Evolutionary conservation across 1,140 invertebrate species (phyloP).

Genomic region (Cherax quadricarinatus): DNA sequence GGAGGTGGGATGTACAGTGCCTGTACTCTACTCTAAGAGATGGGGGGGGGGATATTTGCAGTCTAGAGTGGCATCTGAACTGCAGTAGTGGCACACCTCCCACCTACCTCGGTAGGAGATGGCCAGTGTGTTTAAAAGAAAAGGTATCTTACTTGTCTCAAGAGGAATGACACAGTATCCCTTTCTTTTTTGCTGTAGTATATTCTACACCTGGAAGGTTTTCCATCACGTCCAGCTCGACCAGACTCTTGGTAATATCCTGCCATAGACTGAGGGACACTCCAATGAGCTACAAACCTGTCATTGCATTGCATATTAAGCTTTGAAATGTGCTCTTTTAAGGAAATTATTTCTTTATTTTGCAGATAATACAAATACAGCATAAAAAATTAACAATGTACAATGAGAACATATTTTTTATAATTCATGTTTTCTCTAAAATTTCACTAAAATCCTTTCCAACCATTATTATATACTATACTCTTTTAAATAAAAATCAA

Average conservation of each 20-base stretch:
- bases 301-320: slow-evolving; percentile 28
- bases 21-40: too few species aligned
- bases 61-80: too few species aligned
- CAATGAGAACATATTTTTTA: too few species aligned
- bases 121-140: background rate
- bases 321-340: background rate
- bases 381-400: too few species aligned
- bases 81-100: too few species aligned
- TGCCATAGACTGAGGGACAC: slow-evolving; percentile 87
- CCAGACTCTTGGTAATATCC: slow-evolving; percentile 83
- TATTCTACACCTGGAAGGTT: slow-evolving; percentile 80
- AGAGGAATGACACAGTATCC: slow-evolving; percentile 87
- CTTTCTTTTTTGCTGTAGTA: slow-evolving; percentile 88
- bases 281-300: slow-evolving; percentile 95
- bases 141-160: slow-evolving; percentile 76
- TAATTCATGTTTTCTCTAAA: too few species aligned
- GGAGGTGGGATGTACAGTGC: too few species aligned
- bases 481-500: too few species aligned
- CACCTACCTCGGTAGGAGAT: too few species aligned
- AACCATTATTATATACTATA: too few species aligned
- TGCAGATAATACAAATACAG: background rate
- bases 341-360: background rate
- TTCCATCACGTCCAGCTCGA: slow-evolving; percentile 82
- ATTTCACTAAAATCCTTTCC: too few species aligned
- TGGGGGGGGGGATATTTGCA: too few species aligned